phyloP scores from a whole-genome alignment of 2,888 invertebrate genomes.

The Penaeus monodon region DNA sequence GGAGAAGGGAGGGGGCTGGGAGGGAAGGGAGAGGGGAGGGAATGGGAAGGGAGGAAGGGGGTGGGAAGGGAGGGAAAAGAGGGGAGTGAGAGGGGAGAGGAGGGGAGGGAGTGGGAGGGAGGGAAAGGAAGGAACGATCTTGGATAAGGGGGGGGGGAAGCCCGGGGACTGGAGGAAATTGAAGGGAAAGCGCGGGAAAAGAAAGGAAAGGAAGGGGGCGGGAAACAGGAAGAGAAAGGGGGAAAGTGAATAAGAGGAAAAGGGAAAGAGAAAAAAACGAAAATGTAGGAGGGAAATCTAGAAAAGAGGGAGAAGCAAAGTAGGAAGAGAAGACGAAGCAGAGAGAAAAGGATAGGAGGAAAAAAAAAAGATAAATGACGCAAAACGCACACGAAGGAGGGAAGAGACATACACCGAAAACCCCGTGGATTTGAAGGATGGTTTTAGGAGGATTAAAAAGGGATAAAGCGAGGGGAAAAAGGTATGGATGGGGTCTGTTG shows the following conservation, averaged over 20 bases:
- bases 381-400: too few species aligned
- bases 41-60: not conserved
- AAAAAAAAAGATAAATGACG: too few species aligned
- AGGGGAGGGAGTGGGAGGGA: not conserved
- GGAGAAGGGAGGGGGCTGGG: not conserved
- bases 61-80: not conserved
- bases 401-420: too few species aligned
- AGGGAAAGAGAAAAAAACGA: too few species aligned
- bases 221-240: too few species aligned
- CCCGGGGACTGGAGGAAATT: not conserved
- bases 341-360: too few species aligned
- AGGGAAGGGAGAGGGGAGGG: not conserved
- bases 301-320: too few species aligned
- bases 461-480: too few species aligned
- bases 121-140: not conserved
- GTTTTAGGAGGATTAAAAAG: too few species aligned
- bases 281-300: accelerated
- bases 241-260: not conserved
- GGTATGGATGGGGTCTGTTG: too few species aligned
- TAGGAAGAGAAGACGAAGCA: too few species aligned
- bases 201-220: not conserved
- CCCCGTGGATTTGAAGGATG: too few species aligned
- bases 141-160: not conserved
- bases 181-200: not conserved
- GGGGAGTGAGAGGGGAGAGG: not conserved